Evolutionary conservation across 2,797 vertebrate genomes (phyloP), one percentile per base, ranked within the genome.

Genomic region (Centroberyx gerrardi): DNA sequence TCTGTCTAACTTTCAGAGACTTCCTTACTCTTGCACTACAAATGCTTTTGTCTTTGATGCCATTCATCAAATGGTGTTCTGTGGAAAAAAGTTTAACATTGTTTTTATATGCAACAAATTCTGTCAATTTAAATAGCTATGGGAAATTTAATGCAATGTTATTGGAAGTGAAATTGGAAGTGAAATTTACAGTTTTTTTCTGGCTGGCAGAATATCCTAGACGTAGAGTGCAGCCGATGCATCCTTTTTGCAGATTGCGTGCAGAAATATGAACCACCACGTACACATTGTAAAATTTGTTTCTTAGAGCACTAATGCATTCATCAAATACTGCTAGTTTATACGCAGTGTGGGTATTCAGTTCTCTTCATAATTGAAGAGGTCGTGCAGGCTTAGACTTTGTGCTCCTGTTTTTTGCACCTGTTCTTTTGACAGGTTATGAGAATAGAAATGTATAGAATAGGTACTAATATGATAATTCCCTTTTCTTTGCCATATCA

Each of bases 251-350:
- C 52, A 53, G 44, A 76, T 27, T 78, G 51, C n/a, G 1, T 65
- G 63, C 65, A 80, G 56, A 73, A 68, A 70, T 81, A 74, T 75
- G 36, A 81, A 82, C 78, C 13, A 59, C 3, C 0, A 28, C 56
- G 58, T 14, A 33, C 59, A 63, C 36, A 31, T 18, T 67, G 40
- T 59, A 33, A 63, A 72, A 69, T 62, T 1, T 31, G 9, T 54
- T 70, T 36, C 15, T 62, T 8, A 18, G 52, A 72, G 62, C 5
- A 27, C 13, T 53, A 6, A 44, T 12, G 2, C 44, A 22, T 62
- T 27, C 28, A 60, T 74, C 10, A 58, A 22, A 69, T 62, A 18
- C 27, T 46, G 10, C 62, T 42, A 5, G 14, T 81, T 63, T 58
- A 62, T 33, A 48, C 52, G 58, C 27, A 52, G 1, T 59, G 13